Base-by-base conservation (phyloP, 2,888 invertebrate genomes). In the Biston betularia region DNA sequence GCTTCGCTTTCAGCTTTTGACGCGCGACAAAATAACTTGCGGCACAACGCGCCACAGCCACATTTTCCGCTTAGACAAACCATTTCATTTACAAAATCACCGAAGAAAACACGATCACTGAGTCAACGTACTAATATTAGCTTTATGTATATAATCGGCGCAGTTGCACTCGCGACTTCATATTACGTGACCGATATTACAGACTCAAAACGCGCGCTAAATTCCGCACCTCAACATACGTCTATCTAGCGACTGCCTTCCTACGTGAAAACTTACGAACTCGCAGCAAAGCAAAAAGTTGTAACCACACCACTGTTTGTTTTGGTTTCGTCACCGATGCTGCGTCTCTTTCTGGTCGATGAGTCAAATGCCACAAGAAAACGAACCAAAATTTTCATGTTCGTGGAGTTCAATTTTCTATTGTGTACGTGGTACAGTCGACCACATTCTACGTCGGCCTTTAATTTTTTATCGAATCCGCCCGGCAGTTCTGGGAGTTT, bases 1-100 rank as follows among this genome's bases (percentile, higher is more conserved):
- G 77, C 62, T 35, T 72, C 72, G 63, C 77, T 76, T 50, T 85
- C 85, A 5, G 83, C 44, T 8, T 65, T 65, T 9, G 54, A 74
- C 10, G 78, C 71, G 67, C 89, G 87, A 77, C 91, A 91, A 80
- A 91, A 90, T 66, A 92, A 70, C 69, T 88, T 86, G 53, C 87
- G 86, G 75, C 92, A 92, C 72, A 90, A 83, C 38, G 86, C 85
- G 65, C 87, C 82, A 74, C 92, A 92, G 45, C 86, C 82, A 75
- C 91, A 90, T 77, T 81, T 83, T 66, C 81, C 82, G 48, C 79
- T 83, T 65, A 75, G 63, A 65, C 89, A 87, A 72, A 89, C 90
- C 91, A 83, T 83, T 55, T 63, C 63, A 54, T 69, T 69, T 55
- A 73, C 54, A 73, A 63, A 62, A 71, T 64, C 71, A 65, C 68